Evolutionary conservation across 2,797 vertebrate genomes (phyloP).

Genomic region (Channallabes apus): DNA sequence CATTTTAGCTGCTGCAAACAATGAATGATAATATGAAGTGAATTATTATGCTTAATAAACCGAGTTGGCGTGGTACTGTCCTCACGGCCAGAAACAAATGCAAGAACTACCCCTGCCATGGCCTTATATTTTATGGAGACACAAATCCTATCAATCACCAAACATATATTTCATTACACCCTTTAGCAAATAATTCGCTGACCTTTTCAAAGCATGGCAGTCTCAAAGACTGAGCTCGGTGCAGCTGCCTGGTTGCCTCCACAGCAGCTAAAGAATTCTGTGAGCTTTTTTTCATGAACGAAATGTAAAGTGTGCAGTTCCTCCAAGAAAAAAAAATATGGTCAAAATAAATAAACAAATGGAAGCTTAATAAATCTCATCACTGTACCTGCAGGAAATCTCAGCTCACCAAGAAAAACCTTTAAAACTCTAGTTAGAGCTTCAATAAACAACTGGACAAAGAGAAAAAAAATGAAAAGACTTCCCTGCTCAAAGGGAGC

Average conservation of each 20-base stretch:
- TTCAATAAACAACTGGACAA: neutral
- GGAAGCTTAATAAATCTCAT: neutral
- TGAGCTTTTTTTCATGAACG: neutral
- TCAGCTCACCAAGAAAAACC: neutral
- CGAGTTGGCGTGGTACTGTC: neutral
- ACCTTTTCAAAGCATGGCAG: conserved; percentile 44
- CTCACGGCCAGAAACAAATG: neutral
- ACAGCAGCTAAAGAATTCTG: neutral
- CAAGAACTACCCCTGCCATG: neutral
- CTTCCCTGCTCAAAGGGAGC: conserved; percentile 1
- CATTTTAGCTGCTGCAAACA: neutral
- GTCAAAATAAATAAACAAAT: too few species aligned
- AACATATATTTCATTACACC: conserved; percentile 35
- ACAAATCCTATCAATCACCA: conserved; percentile 30
- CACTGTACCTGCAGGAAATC: neutral
- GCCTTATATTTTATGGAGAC: neutral
- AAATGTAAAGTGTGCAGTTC: neutral
- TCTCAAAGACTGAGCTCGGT: neutral
- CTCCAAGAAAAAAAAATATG: neutral
- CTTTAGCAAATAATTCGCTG: conserved; percentile 24
- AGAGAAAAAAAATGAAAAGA: conserved; percentile 23
- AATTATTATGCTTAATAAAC: neutral
- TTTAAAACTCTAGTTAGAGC: conserved; percentile 1
- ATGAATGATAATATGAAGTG: neutral
- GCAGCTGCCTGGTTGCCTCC: conserved; percentile 5